Evolutionary conservation across 1,140 invertebrate species (phyloP).

Genomic region (Gryon sp.): DNA sequence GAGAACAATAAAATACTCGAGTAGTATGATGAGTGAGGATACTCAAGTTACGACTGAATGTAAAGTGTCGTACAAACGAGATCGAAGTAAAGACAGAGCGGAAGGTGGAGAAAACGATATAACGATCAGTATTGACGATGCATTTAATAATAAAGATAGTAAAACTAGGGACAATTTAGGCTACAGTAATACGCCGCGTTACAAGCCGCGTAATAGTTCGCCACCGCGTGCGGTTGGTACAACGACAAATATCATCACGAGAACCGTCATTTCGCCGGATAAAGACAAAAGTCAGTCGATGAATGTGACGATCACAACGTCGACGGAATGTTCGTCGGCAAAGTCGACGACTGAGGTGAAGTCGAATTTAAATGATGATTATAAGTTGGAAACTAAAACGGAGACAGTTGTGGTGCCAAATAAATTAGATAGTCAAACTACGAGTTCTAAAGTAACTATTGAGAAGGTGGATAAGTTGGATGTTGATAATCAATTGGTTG

Average conservation of each 20-base stretch:
- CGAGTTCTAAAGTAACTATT: slow-evolving; percentile 16
- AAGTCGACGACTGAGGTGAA: slow-evolving; percentile 27
- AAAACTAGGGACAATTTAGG: not conserved
- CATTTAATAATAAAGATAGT: slow-evolving; percentile 26
- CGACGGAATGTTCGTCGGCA: slow-evolving; percentile 30
- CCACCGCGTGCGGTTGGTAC: slow-evolving; percentile 74
- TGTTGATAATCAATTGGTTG: slow-evolving; percentile 82
- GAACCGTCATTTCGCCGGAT: slow-evolving; percentile 52
- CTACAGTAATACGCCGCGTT: slow-evolving; percentile 2
- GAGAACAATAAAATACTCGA: slow-evolving; percentile 89
- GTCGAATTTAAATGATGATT: slow-evolving; percentile 44
- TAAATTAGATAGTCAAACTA: slow-evolving; percentile 15
- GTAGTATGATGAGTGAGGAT: slow-evolving; percentile 83
- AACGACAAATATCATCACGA: slow-evolving; percentile 71
- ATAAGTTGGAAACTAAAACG: slow-evolving; percentile 34
- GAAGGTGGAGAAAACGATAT: slow-evolving; percentile 86
- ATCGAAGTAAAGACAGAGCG: slow-evolving; percentile 82
- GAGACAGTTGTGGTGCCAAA: slow-evolving; percentile 41
- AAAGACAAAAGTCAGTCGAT: slow-evolving; percentile 14
- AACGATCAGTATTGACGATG: slow-evolving; percentile 85
- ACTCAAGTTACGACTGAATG: slow-evolving; percentile 80
- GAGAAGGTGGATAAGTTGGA: slow-evolving; percentile 57
- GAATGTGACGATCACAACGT: slow-evolving; percentile 44
- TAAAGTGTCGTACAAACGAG: slow-evolving; percentile 88
- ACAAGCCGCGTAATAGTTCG: slow-evolving; percentile 42